phyloP scores from a whole-genome alignment of 2,888 invertebrate genomes.

The Eilema caniola region DNA sequence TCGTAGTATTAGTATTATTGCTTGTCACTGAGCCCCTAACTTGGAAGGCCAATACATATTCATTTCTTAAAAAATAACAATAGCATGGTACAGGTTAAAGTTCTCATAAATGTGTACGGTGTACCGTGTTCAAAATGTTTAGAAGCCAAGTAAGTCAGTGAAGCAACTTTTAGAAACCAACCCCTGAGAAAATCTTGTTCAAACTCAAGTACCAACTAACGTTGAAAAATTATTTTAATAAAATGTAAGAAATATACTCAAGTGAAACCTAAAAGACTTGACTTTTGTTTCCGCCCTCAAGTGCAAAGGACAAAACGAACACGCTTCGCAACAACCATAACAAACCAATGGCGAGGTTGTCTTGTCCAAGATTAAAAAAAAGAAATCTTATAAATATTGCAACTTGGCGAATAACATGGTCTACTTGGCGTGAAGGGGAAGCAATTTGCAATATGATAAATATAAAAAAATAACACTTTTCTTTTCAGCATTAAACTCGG shows the following conservation, averaged over 20 bases:
- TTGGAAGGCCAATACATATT: not conserved
- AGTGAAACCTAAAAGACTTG: not conserved
- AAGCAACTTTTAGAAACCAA: not conserved
- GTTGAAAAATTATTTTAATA: not conserved
- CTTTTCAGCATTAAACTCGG: too few species aligned
- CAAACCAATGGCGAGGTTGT: not conserved
- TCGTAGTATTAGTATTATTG: slow-evolving; percentile 7
- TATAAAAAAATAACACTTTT: too few species aligned
- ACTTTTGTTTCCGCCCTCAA: too few species aligned
- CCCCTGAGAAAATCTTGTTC: not conserved
- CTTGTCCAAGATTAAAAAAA: not conserved
- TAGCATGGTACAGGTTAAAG: not conserved
- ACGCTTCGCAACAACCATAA: not conserved
- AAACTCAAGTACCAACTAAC: not conserved
- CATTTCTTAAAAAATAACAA: slow-evolving; percentile 2
- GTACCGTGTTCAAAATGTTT: not conserved
- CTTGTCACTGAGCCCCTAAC: not conserved
- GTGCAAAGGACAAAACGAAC: too few species aligned
- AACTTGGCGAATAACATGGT: not conserved
- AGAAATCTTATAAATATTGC: not conserved
- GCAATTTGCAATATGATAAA: too few species aligned
- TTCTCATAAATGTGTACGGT: not conserved
- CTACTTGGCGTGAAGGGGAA: not conserved
- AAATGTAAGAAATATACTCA: not conserved
- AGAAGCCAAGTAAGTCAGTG: not conserved